Percentiles rank a stretch among this genome's conserved stretches.
These are phyloP conservation scores for Drosophila formosana DNA, from an alignment of 2,888 invertebrate species.

Conservation along the genomic window DNA sequence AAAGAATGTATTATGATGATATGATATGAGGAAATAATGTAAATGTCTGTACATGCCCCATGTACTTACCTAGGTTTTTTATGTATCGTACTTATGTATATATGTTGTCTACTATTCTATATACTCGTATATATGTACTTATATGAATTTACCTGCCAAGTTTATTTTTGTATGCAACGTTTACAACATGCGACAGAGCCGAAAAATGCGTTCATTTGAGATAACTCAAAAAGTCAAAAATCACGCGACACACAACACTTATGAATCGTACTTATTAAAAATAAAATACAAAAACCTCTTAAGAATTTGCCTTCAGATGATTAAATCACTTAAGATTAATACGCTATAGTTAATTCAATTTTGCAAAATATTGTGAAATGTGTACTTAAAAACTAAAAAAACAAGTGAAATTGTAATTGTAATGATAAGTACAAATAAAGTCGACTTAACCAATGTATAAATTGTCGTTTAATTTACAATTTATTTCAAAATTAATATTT, in stretches of 20 bases:
- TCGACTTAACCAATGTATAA: conserved; percentile 24
- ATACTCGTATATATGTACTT: conserved; percentile 24
- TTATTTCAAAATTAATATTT: not conserved
- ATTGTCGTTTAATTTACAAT: not conserved
- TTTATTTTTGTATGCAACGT: conserved; percentile 66
- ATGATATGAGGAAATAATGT: conserved; percentile 35
- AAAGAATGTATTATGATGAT: conserved; percentile 2
- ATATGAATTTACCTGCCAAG: conserved; percentile 45
- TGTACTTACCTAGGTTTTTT: conserved; percentile 45
- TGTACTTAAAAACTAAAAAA: conserved; percentile 37
- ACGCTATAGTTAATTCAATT: conserved; percentile 65
- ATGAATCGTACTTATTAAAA: conserved; percentile 40
- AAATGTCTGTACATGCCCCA: conserved; percentile 19
- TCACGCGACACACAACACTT: not conserved
- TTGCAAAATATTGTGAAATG: conserved; percentile 60
- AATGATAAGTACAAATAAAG: conserved; percentile 43
- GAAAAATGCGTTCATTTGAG: conserved; percentile 28
- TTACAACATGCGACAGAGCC: conserved; percentile 41
- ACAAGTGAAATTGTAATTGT: conserved; percentile 52
- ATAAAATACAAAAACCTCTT: conserved; percentile 33
- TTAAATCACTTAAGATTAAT: conserved; percentile 62
- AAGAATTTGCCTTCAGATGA: conserved; percentile 72
- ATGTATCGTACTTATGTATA: conserved; percentile 44
- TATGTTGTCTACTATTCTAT: conserved; percentile 9
- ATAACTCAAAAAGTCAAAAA: conserved; percentile 15